phyloP scores from a whole-genome alignment of 35 echinoderm and acorn worm genomes.

The Eucidaris tribuloides region DNA sequence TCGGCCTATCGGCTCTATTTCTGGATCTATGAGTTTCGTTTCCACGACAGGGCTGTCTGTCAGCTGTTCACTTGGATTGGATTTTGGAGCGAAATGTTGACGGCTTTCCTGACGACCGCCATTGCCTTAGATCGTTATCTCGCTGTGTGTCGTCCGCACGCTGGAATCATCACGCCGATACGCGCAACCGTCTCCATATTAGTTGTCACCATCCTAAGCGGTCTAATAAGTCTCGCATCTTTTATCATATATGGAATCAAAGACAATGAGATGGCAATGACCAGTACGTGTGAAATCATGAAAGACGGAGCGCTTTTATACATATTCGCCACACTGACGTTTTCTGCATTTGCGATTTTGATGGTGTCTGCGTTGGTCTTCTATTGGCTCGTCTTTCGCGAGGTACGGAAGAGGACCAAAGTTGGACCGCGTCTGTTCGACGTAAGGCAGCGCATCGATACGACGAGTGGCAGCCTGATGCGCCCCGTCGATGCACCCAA shows the following conservation, averaged over 20 bases:
- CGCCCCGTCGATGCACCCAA: background rate
- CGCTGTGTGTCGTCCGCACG: slow-evolving; percentile 51
- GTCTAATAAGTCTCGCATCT: slow-evolving; percentile 23
- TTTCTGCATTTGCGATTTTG: slow-evolving; percentile 30
- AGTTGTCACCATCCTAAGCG: background rate
- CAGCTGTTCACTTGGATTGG: slow-evolving; percentile 36
- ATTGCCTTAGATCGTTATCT: slow-evolving; percentile 65
- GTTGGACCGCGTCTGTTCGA: slow-evolving; percentile 19
- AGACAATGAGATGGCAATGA: too few species aligned
- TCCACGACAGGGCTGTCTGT: slow-evolving; percentile 20
- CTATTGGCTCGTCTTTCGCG: slow-evolving; percentile 53
- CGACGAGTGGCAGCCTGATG: background rate
- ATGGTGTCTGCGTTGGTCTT: slow-evolving; percentile 52
- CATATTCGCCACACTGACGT: slow-evolving; percentile 1
- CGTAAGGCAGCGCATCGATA: slow-evolving; percentile 20
- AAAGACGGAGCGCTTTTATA: slow-evolving; percentile 20
- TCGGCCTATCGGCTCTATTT: slow-evolving; percentile 37
- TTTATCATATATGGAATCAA: slow-evolving; percentile 28
- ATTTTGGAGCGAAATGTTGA: slow-evolving; percentile 58
- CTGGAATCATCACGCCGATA: slow-evolving; percentile 26
- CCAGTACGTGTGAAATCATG: slow-evolving; percentile 16
- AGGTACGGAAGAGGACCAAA: slow-evolving; percentile 53
- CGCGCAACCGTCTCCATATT: slow-evolving; percentile 24
- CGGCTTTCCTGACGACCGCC: slow-evolving; percentile 62
- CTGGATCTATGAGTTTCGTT: slow-evolving; percentile 58